These are phyloP conservation scores for Ascidia mentula DNA, from an alignment of 23 tunicate species.

Conservation along the genomic window DNA sequence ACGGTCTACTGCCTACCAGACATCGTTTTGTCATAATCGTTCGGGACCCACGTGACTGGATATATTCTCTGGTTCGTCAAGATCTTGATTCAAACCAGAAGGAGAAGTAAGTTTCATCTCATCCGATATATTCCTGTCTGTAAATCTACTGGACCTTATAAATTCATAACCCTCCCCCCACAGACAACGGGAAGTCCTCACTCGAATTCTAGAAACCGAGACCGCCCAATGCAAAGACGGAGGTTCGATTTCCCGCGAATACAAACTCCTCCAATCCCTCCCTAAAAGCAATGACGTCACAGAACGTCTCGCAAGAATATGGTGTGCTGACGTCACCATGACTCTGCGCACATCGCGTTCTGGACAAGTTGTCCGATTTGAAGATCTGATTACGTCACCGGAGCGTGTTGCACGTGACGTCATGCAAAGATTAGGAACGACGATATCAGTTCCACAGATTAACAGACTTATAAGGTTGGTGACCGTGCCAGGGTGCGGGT, in stretches of 20 bases:
- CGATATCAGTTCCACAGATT: slow-evolving; percentile 32
- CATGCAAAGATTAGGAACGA: slow-evolving; percentile 19
- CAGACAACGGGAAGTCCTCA: not conserved
- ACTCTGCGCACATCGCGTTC: slow-evolving; percentile 12
- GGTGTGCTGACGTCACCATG: slow-evolving; percentile 36
- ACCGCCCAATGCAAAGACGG: not conserved
- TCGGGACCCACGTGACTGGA: slow-evolving; percentile 75
- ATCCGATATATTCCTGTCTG: not conserved
- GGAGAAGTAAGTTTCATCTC: not conserved
- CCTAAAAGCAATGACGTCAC: not conserved
- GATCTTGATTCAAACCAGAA: not conserved
- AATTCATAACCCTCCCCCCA: not conserved
- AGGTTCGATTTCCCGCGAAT: not conserved
- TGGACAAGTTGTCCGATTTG: slow-evolving; percentile 52
- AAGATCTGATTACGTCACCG: slow-evolving; percentile 47
- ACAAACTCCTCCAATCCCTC: not conserved
- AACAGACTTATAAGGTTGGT: slow-evolving; percentile 27
- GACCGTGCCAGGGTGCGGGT: not conserved
- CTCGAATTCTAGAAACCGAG: not conserved
- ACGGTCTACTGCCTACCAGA: slow-evolving; percentile 21
- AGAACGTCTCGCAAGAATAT: slow-evolving; percentile 36
- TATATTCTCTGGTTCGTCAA: slow-evolving; percentile 36
- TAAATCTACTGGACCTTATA: not conserved
- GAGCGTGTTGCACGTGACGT: slow-evolving; percentile 12
- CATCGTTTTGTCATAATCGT: slow-evolving; percentile 43